Base-by-base conservation (phyloP, 2,113 vertebrate genomes). In the Butorides virescens region DNA sequence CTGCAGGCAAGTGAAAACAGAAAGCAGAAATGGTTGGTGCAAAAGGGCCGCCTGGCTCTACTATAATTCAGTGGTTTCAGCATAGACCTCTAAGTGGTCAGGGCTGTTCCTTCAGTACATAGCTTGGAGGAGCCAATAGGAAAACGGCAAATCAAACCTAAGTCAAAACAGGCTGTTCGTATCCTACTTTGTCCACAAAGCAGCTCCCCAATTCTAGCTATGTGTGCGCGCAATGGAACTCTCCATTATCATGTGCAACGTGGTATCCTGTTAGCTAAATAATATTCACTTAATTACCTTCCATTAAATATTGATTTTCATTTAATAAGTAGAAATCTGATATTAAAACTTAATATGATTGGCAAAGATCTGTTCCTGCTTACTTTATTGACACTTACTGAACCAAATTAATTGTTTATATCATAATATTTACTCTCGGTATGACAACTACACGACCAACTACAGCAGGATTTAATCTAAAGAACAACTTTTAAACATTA, bases 281-380 rank as follows among this genome's bases (percentile, higher is more conserved):
- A 49, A 27, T 26, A 76, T 37, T 62, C 1, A n/a, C 52, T 80
- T 71, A 73, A 79, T 71, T 76, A 53, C 34, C 32, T 87, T 34
- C 36, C 73, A 58, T 72, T 91, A 87, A 95, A 76, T 85, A 77
- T 22, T 67, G 39, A 76, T 84, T 92, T 95, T 72, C 11, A 85
- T 82, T 91, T 81, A 68, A 25, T 52, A 85, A 16, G 53, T 53
- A 85, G 8, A 87, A 82, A n/a, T 93, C 44, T 36, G 10, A 39
- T 26, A 93, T 27, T 80, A 87, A 93, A 96, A 83, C 53, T 83
- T 68, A 81, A 84, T 91, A 66, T 77, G 84, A 90, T 6, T 65
- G 70, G 67, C 91, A 91, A 80, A n/a, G 52, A 89, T 55, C 59
- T 65, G 73, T 71, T 91, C 37, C 63, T 58, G 22, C 44, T 89